A percentile compares a stretch with the other conserved stretches of the same genome.
These are phyloP conservation scores for Leucophenga varia DNA, from an alignment of 1,140 invertebrate species.

Conservation along the genomic window DNA sequence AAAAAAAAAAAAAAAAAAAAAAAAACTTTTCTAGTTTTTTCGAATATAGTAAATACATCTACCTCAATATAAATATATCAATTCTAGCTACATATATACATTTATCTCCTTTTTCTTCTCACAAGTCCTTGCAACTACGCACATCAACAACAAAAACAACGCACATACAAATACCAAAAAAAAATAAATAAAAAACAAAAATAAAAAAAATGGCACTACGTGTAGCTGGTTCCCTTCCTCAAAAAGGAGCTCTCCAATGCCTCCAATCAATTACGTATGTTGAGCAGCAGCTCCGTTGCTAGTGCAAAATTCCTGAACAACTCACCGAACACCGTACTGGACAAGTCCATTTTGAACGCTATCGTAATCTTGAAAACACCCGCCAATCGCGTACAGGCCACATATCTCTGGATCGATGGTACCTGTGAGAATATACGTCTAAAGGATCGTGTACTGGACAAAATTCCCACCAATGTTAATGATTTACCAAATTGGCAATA, in stretches of 20 bases:
- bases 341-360: slow-evolving; percentile 70
- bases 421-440: slow-evolving; percentile 81
- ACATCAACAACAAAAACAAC: slow-evolving; percentile 6
- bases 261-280: slow-evolving; percentile 30
- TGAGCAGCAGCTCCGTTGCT: slow-evolving; percentile 18
- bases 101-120: slow-evolving; percentile 4
- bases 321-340: slow-evolving; percentile 70
- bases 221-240: slow-evolving; percentile 20
- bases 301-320: slow-evolving; percentile 58
- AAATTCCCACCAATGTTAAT: slow-evolving; percentile 69
- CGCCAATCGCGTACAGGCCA: slow-evolving; percentile 73
- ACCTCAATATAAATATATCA: neutral
- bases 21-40: too few species aligned
- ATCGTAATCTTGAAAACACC: slow-evolving; percentile 73
- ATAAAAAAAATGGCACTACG: slow-evolving; percentile 22
- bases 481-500: slow-evolving; percentile 90
- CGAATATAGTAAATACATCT: slow-evolving; percentile 4
- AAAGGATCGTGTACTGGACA: slow-evolving; percentile 83
- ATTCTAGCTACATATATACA: slow-evolving; percentile 2
- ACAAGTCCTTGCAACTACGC: neutral
- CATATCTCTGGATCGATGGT: slow-evolving; percentile 96
- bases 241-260: slow-evolving; percentile 36
- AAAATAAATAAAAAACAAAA: slow-evolving; percentile 2
- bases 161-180: neutral
- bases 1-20: too few species aligned